Evolutionary conservation across 1,140 invertebrate species (phyloP).

Genomic region (Telenomus remus): DNA sequence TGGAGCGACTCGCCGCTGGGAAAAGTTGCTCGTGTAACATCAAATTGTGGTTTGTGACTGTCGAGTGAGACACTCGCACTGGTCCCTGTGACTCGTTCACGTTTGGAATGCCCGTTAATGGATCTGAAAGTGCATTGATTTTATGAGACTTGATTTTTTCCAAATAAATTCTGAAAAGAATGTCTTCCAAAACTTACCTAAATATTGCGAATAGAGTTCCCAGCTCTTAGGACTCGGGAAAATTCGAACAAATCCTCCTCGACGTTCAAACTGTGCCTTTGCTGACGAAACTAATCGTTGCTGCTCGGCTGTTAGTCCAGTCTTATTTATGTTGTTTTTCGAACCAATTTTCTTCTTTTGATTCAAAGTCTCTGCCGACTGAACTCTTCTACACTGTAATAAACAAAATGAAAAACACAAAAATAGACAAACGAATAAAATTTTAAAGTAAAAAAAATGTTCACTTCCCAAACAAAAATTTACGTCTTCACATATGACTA

Average conservation of each 20-base stretch:
- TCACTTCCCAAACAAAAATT: too few species aligned
- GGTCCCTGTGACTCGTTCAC: slow-evolving; percentile 78
- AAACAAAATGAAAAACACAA: slow-evolving; percentile 9
- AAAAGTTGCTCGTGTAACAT: slow-evolving; percentile 86
- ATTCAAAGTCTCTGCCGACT: slow-evolving; percentile 81
- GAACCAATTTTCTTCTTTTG: slow-evolving; percentile 64
- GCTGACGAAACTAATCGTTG: slow-evolving; percentile 84
- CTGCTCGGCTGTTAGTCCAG: slow-evolving; percentile 84
- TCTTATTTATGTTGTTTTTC: slow-evolving; percentile 70
- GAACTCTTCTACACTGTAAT: slow-evolving; percentile 77
- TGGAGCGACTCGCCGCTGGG: slow-evolving; percentile 78
- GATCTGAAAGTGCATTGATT: slow-evolving; percentile 73
- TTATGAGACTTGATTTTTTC: too few species aligned
- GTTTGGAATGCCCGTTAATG: slow-evolving; percentile 82
- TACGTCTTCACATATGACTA: neutral
- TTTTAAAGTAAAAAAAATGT: too few species aligned
- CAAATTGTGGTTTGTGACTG: slow-evolving; percentile 86
- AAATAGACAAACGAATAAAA: neutral
- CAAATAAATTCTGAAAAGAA: too few species aligned
- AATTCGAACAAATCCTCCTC: slow-evolving; percentile 93
- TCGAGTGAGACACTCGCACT: slow-evolving; percentile 76
- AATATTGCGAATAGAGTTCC: slow-evolving; percentile 85
- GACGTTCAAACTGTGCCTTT: slow-evolving; percentile 87
- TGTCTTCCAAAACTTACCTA: slow-evolving; percentile 80
- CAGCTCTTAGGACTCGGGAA: slow-evolving; percentile 93